These are phyloP conservation scores for Onthophagus sagittarius DNA, from an alignment of 2,888 invertebrate species.

Conservation along the genomic window DNA sequence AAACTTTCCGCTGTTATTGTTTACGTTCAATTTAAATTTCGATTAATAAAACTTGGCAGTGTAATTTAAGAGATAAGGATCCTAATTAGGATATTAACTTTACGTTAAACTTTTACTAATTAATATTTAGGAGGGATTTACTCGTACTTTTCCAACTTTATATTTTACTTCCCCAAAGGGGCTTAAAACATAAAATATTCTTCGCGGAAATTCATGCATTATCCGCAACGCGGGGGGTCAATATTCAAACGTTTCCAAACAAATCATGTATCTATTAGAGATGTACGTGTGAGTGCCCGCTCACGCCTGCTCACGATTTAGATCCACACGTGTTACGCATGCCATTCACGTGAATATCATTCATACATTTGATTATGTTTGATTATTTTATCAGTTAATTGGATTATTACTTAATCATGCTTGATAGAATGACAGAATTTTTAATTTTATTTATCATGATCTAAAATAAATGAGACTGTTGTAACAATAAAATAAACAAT, in stretches of 20 bases:
- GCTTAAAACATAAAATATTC: background rate
- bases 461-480: no score
- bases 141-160: conserved; percentile 10
- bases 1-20: background rate
- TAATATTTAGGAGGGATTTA: conserved; percentile 6
- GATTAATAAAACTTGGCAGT: conserved; percentile 8
- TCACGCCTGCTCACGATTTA: no score
- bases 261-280: background rate
- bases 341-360: no score
- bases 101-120: conserved; percentile 14
- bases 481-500: no score
- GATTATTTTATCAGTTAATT: no score
- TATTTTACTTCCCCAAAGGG: conserved; percentile 4
- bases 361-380: no score
- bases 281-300: no score
- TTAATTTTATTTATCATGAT: no score
- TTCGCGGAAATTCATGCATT: background rate
- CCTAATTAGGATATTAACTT: conserved; percentile 13
- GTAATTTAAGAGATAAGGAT: conserved; percentile 14
- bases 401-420: no score
- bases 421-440: no score
- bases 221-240: background rate
- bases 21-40: conserved; percentile 9
- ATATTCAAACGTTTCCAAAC: background rate
- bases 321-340: no score